Evolutionary conservation across 2,797 vertebrate genomes (phyloP), one percentile per base, ranked within the genome.

Genomic region (Zenarchopterus dispar): DNA sequence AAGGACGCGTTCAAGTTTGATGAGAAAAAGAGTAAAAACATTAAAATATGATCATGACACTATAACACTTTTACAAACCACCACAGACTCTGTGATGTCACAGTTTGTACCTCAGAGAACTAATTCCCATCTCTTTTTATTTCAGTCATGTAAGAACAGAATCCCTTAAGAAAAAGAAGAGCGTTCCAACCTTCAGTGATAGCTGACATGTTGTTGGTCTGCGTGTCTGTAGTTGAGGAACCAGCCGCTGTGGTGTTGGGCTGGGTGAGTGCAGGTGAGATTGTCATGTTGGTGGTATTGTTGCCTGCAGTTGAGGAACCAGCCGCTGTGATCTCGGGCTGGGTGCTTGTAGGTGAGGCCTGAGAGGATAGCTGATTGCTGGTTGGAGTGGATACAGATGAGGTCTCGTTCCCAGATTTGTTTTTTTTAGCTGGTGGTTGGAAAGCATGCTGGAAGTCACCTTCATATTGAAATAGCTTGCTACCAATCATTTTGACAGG

Each of bases 391-490:
- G 0, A 0, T 67, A 21, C 10, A 49, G 41, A 1, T 51, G 42
- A 10, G 63, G 6, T 3, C n/a, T 31, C 3, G 2, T 39, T 51
- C 46, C 4, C 33, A 1, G 48, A 9, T 43, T 0, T 68, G 71
- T 0, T 33, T 75, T 70, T 0, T 54, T 39, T 22, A 65, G 0
- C 81, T 87, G 77, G 48, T 56, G 55, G 67, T 63, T 42, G 48
- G 45, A 82, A 50, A 77, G 59, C 72, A 85, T 21, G 58, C 28
- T 61, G 55, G 24, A 63, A 28, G 65, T 84, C 57, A 85, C 11
- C 24, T 50, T 78, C 22, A 58, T 1, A 15, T n/a, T 26, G 10
- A 71, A 77, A 56, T 2, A 52, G 6, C 28, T 33, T 2, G 21
- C 49, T 26, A 16, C 13, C 9, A 56, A 7, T 1, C 19, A 26